phyloP scores from a whole-genome alignment of 2,888 invertebrate genomes.

The Sepioteuthis lessoniana region DNA sequence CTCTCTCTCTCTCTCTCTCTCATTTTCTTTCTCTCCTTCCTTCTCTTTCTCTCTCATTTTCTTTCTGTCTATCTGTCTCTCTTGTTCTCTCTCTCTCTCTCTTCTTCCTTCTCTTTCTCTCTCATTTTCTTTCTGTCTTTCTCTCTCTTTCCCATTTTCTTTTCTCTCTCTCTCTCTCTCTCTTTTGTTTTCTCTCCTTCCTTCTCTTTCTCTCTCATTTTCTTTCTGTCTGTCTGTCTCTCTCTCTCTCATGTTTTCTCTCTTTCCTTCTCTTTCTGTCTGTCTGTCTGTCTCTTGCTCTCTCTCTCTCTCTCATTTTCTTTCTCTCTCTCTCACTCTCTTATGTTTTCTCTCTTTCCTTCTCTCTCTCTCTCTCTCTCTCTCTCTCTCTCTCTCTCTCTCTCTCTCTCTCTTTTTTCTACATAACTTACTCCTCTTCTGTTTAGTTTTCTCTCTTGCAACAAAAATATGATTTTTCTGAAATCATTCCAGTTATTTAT shows the following conservation, averaged over 20 bases:
- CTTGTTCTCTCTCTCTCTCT: not conserved
- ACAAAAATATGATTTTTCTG: not conserved
- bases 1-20: not conserved
- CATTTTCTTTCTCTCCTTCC: not conserved
- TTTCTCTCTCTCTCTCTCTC: not conserved
- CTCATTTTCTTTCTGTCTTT: not conserved
- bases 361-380: not conserved
- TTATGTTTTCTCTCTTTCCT: not conserved
- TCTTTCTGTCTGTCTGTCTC: not conserved
- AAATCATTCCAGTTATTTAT: not conserved
- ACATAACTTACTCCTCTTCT: not conserved
- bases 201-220: not conserved
- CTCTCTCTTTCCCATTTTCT: not conserved
- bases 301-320: not conserved
- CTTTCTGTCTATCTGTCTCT: no score
- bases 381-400: not conserved
- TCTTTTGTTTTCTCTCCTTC: not conserved
- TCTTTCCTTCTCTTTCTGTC: not conserved
- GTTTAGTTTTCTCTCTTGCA: not conserved
- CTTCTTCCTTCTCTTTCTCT: not conserved
- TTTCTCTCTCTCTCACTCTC: not conserved
- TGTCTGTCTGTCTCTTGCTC: not conserved
- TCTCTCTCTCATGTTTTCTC: not conserved
- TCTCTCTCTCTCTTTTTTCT: not conserved
- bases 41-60: not conserved